Percentiles rank a stretch among this genome's conserved stretches.
These are phyloP conservation scores for Nebria ingens DNA, from an alignment of 1,140 invertebrate genomes.

Conservation along the genomic window DNA sequence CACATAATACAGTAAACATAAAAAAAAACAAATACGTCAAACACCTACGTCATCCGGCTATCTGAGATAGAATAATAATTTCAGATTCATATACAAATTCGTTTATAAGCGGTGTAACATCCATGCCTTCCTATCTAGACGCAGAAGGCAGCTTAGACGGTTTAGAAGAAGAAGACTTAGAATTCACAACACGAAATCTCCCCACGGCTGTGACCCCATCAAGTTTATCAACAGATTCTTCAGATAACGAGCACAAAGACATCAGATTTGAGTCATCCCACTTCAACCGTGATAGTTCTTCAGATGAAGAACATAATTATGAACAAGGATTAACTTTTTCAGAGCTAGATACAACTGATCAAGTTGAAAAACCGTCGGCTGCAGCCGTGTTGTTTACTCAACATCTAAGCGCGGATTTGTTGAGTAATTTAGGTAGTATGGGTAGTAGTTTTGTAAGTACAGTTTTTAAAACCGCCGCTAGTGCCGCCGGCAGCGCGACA, in stretches of 20 bases:
- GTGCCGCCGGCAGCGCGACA: too few relatives aligned
- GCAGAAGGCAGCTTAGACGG: conserved; percentile 18
- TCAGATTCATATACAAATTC: conserved; percentile 27
- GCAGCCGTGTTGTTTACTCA: background rate
- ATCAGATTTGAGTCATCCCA: conserved; percentile 25
- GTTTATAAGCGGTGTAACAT: conserved; percentile 21
- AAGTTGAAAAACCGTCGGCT: background rate
- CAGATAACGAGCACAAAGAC: conserved; percentile 24
- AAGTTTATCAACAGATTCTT: conserved; percentile 23
- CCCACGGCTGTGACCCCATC: conserved; percentile 12
- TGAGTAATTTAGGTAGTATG: conserved; percentile 15
- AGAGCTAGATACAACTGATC: conserved; percentile 14
- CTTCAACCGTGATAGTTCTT: conserved; percentile 25
- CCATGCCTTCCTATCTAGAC: conserved; percentile 29
- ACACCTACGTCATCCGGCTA: too few relatives aligned
- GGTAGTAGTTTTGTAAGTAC: conserved; percentile 18
- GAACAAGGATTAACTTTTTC: conserved; percentile 19
- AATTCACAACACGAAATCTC: conserved; percentile 10
- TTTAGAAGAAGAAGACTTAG: conserved; percentile 27
- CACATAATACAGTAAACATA: too few relatives aligned
- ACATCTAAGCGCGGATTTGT: background rate
- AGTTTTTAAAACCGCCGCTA: conserved; percentile 12
- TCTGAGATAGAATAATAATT: too few relatives aligned
- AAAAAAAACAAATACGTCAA: too few relatives aligned
- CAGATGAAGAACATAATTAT: conserved; percentile 21